Conservation (phyloP, 30 jellyfish, hydroid and myxozoan genomes). For the Euphysa ruthae region DNA sequence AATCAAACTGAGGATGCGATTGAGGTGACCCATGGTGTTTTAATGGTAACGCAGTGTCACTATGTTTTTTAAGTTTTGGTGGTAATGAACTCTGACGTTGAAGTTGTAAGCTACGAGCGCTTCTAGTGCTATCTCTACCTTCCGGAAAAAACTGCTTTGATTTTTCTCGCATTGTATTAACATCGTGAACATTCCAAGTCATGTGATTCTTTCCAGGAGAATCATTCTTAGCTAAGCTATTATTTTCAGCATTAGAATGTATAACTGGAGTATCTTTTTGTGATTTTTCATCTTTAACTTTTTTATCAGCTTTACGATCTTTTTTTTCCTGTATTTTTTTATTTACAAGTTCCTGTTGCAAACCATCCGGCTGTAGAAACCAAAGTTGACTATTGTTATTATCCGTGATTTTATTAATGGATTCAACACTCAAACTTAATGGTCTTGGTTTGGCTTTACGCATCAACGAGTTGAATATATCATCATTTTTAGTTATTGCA, state of each 20-base stretch:
- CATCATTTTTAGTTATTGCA: neutral
- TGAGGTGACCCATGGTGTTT: neutral
- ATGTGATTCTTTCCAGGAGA: constrained; percentile 6
- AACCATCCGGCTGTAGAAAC: neutral
- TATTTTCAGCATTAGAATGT: neutral
- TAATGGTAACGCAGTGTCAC: neutral
- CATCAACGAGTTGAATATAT: neutral
- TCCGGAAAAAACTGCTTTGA: constrained; percentile 22
- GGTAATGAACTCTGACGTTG: constrained; percentile 41
- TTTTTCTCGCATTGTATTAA: constrained; percentile 34
- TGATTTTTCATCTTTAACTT: too few species aligned
- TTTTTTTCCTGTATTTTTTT: constrained; percentile 22
- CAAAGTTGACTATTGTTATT: neutral
- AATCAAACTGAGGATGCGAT: neutral
- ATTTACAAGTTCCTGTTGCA: constrained; percentile 26
- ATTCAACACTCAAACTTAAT: constrained; percentile 1
- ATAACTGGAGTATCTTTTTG: neutral
- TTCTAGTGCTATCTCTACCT: neutral
- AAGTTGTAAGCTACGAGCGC: constrained; percentile 8
- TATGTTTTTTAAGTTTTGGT: constrained; percentile 22
- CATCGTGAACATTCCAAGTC: constrained; percentile 35
- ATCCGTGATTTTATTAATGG: neutral
- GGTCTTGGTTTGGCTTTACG: neutral
- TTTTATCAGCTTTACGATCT: neutral
- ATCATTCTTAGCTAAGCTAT: neutral